Base-by-base conservation (phyloP, 2,888 invertebrate species). In the Hypsopygia costalis region DNA sequence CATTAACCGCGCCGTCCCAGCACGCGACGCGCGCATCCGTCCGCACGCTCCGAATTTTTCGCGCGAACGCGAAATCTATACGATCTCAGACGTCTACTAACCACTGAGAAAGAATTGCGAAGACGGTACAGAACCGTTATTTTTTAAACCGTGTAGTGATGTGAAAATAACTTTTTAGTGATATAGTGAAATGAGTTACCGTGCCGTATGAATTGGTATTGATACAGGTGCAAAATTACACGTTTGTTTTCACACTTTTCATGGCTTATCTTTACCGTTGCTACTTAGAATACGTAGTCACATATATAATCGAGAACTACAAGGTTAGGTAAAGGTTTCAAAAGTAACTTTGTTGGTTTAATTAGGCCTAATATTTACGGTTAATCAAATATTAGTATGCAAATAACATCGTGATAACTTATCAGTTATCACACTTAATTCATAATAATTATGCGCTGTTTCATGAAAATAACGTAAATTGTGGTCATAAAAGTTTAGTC, bases 11-110 rank as follows among this genome's bases (percentile, higher is more conserved):
- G 51, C 49, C 69, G 75, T 52, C 69, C 56, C 51, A 49, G 73
- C 80, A 78, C 81, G 82, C 82, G 82, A 78, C 83, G 82, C 83
- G 71, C 83, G 82, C 74, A 64, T 73, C 67, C 62, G 60, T 48
- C 39, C 49, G 67, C 73, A 76, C 80, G 79, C 69, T 68, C 66
- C 51, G 64, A 66, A 72, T 62, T 59, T 71, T 78, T 76, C 79
- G 75, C 81, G 76, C 61, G 55, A 52, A 42, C 74, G 77, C 74
- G 69, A 73, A 73, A 60, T 70, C 53, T 49, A 52, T 60, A 60
- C 46, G 41, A 49, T 43, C 44, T 46, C 39, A 45, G 58, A 49
- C 52, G 47, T 45, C 49, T 49, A 47, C 51, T 41, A 48, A 49
- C 41, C 36, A 47, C 27, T 16, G 25, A 25, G 25, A 25, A 25